phyloP scores from a whole-genome alignment of 2,113 vertebrate genomes.

The Malurus alboscapulatus region DNA sequence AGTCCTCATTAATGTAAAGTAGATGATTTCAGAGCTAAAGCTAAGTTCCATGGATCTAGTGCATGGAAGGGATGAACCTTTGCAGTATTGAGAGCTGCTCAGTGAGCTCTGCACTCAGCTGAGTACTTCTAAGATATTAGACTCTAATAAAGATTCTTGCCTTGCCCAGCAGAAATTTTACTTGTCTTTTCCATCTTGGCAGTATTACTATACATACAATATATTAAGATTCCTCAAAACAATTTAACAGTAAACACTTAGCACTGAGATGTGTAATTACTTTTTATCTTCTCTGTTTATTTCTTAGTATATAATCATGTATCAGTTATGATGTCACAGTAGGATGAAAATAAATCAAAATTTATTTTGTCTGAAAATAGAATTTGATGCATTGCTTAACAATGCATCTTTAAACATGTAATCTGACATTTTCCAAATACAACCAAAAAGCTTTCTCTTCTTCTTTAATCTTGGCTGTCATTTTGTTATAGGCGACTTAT shows the following conservation, averaged over 20 bases:
- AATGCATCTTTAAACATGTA: neutral
- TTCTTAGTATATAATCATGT: neutral
- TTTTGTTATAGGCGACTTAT: slow-evolving; percentile 19
- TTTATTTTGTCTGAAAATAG: neutral
- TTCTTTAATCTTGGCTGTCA: neutral
- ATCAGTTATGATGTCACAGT: neutral
- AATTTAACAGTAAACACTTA: slow-evolving; percentile 24
- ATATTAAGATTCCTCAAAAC: neutral
- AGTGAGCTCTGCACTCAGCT: neutral
- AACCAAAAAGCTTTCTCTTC: neutral
- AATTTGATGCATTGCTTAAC: neutral
- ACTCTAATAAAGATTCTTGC: neutral
- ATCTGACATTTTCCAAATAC: neutral
- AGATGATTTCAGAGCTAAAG: slow-evolving; percentile 43
- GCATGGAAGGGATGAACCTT: slow-evolving; percentile 37
- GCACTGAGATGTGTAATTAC: slow-evolving; percentile 18
- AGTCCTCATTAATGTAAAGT: slow-evolving; percentile 55
- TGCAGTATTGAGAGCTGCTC: neutral
- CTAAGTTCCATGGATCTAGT: slow-evolving; percentile 34
- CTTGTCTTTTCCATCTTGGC: slow-evolving; percentile 7
- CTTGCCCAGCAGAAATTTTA: neutral
- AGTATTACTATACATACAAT: neutral
- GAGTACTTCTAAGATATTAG: slow-evolving; percentile 30
- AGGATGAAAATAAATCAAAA: neutral
- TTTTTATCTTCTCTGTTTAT: slow-evolving; percentile 34